Percentiles rank a stretch among this genome's conserved stretches.
These are phyloP conservation scores for Tamandua tetradactyla DNA, from an alignment of 2,797 vertebrate species.

Conservation along the genomic window DNA sequence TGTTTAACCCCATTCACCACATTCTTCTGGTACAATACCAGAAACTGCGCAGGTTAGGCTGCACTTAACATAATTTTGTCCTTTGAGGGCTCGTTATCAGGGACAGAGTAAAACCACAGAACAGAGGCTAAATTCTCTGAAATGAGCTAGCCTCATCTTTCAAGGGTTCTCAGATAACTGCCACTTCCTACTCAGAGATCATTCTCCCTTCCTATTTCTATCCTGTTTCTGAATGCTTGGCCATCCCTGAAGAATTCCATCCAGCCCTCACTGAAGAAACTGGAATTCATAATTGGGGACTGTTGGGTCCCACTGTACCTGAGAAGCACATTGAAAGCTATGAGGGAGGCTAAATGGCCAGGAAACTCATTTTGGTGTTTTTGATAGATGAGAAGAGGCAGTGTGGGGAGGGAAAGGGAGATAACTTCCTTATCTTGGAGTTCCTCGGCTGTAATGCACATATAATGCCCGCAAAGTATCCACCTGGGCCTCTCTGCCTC, in stretches of 20 bases:
- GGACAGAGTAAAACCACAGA: neutral
- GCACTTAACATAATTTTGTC: neutral
- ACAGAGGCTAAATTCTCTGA: neutral
- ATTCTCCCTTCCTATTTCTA: neutral
- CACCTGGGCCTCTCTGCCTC: neutral
- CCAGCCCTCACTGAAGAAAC: neutral
- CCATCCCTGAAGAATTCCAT: neutral
- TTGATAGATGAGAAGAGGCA: neutral
- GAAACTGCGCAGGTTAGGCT: neutral
- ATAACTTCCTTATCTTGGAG: neutral
- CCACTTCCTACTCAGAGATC: neutral
- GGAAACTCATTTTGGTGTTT: neutral
- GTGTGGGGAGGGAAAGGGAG: neutral
- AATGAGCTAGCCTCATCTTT: neutral
- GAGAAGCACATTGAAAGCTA: neutral
- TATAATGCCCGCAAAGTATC: neutral
- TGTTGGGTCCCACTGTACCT: neutral
- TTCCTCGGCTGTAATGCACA: neutral
- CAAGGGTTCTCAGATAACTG: neutral
- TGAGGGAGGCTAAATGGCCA: neutral
- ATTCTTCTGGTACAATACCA: neutral
- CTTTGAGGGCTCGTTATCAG: neutral
- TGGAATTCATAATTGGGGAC: neutral
- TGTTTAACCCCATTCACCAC: neutral
- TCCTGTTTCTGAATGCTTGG: neutral